A percentile compares a stretch with the other conserved stretches of the same genome.
These are phyloP conservation scores for Triplophysa rosa DNA, from an alignment of 2,113 vertebrate species.

Conservation along the genomic window DNA sequence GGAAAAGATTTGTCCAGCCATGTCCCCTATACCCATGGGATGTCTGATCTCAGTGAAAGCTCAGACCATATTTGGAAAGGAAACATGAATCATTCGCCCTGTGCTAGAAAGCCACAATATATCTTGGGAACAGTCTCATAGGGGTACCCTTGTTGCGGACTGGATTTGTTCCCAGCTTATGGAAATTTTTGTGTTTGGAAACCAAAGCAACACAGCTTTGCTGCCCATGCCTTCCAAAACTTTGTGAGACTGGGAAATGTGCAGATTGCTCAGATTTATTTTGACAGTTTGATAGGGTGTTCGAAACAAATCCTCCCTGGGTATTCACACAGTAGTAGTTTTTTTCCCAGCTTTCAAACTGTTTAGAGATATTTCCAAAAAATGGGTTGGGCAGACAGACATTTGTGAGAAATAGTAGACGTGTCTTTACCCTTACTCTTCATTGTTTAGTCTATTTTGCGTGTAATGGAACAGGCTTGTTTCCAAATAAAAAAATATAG, in stretches of 20 bases:
- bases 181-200: conserved; percentile 40
- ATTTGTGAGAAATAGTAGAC: background rate
- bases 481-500: background rate
- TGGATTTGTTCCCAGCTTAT: conserved; percentile 37
- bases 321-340: background rate
- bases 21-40: conserved; percentile 32
- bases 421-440: background rate
- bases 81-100: conserved; percentile 60
- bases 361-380: conserved; percentile 8
- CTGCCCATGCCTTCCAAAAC: conserved; percentile 4
- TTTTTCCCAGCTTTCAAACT: background rate
- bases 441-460: background rate
- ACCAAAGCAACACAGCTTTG: conserved; percentile 17
- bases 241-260: conserved; percentile 12
- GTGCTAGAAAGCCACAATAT: conserved; percentile 38
- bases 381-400: background rate
- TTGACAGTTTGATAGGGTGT: background rate
- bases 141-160: conserved; percentile 33
- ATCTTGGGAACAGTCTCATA: conserved; percentile 35
- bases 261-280: conserved; percentile 23
- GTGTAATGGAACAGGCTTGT: too few relatives aligned
- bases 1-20: conserved; percentile 11
- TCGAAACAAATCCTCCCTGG: conserved; percentile 10
- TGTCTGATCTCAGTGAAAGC: conserved; percentile 42
- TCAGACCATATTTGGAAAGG: conserved; percentile 71